Evolutionary conservation across 2,113 vertebrate species (phyloP).

Genomic region (human): DNA sequence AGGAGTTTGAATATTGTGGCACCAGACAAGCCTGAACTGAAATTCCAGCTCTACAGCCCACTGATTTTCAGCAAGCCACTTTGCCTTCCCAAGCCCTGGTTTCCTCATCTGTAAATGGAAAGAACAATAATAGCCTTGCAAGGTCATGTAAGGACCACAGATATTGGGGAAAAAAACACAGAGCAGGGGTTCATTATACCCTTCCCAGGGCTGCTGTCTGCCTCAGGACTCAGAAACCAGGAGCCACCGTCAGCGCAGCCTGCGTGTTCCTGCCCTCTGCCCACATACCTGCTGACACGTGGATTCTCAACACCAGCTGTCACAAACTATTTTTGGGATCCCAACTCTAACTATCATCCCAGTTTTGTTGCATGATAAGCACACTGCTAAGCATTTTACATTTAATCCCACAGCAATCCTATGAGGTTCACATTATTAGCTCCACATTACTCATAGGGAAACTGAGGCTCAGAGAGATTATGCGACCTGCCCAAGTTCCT

Average conservation of each 20-base stretch:
- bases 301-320: neutral
- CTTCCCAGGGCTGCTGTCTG: neutral
- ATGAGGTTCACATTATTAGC: rapidly evolving
- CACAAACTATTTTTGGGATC: neutral
- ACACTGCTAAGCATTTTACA: neutral
- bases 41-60: neutral
- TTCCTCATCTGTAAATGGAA: neutral
- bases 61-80: neutral
- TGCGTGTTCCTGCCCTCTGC: rapidly evolving
- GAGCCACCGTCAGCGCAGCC: neutral
- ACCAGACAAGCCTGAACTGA: neutral
- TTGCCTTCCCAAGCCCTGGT: neutral
- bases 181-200: no score
- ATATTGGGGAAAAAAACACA: neutral
- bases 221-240: neutral
- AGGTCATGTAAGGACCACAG: neutral
- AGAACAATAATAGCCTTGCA: neutral
- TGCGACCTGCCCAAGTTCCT: neutral
- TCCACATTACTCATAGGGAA: neutral
- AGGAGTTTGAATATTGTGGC: neutral
- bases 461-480: neutral
- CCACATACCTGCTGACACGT: rapidly evolving
- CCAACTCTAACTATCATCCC: neutral
- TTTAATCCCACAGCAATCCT: neutral
- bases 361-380: neutral